Percentiles rank a stretch among this genome's conserved stretches.
These are phyloP conservation scores for Cladorhizidae sp. DNA, from an alignment of 37 sponge, comb jelly and placozoan genomes.

Conservation along the genomic window DNA sequence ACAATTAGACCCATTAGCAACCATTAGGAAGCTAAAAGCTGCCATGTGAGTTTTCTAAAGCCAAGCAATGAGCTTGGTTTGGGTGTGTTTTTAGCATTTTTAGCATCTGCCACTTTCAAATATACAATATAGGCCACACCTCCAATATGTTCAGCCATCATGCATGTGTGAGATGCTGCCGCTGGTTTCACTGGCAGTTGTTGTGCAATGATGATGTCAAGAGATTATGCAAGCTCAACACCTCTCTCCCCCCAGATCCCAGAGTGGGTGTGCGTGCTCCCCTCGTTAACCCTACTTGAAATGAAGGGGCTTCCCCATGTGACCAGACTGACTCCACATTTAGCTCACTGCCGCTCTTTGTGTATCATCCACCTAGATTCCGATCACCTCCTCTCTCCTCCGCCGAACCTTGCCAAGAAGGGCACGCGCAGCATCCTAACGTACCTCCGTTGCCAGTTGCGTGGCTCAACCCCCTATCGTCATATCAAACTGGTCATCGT, in stretches of 20 bases:
- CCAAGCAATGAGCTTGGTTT: too few species aligned
- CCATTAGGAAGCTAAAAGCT: too few species aligned
- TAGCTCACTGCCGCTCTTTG: slow-evolving; percentile 52
- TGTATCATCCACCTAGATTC: slow-evolving; percentile 43
- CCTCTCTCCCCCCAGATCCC: slow-evolving; percentile 37
- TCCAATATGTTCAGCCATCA: too few species aligned
- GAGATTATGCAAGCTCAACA: too few species aligned
- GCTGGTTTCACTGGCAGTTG: too few species aligned
- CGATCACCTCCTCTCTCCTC: slow-evolving; percentile 51
- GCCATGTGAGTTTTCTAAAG: too few species aligned
- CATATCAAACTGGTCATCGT: slow-evolving; percentile 67
- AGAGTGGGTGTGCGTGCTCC: slow-evolving; percentile 78
- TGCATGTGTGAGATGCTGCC: too few species aligned
- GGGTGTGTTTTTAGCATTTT: too few species aligned
- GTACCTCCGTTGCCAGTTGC: slow-evolving; percentile 68
- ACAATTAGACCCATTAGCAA: too few species aligned
- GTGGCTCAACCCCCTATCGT: slow-evolving; percentile 59
- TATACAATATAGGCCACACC: too few species aligned
- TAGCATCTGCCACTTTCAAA: too few species aligned
- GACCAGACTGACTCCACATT: slow-evolving; percentile 48
- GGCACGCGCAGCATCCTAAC: slow-evolving; percentile 63
- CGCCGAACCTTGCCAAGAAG: slow-evolving; percentile 37
- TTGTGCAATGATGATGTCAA: too few species aligned
- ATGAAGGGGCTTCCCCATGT: slow-evolving; percentile 42
- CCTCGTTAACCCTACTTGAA: slow-evolving; percentile 65